Base-by-base conservation (phyloP, 2,113 vertebrate species). In the Himantopus leucocephalus region DNA sequence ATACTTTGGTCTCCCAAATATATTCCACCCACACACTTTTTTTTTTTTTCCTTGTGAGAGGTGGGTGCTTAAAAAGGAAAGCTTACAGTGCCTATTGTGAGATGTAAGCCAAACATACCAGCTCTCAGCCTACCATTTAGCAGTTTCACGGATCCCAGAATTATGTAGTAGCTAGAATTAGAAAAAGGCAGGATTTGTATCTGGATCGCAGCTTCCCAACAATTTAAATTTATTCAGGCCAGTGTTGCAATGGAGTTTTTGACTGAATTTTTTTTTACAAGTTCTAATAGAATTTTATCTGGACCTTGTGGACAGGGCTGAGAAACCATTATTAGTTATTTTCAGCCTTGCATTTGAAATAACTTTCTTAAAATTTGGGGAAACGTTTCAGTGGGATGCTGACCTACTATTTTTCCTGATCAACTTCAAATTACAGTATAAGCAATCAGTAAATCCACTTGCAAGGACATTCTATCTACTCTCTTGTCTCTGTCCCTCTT, bases 381-480 rank as follows among this genome's bases (percentile, higher is more conserved):
- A 74, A 85, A 63, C 1, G 5, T 66, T 75, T 48, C 22, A 20
- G 34, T 82, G 67, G 37, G 14, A 66, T 90, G 37, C 43, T 79
- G 37, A 74, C 66, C 30, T 88, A 55, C 16, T 81, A 3, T 74
- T 62, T 66, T 76, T 88, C 71, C 17, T 77, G 29, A 81, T 58
- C 13, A n/a, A 50, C 14, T 88, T 88, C 35, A 52, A 59, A 50
- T 74, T 82, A 60, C 22, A 77, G 9, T 68, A 82, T 45, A 63
- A 85, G 35, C 2, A 53, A 92, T 10, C 39, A 81, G 43, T 77
- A 93, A 95, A 92, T 83, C 50, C 70, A 91, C 27, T 85, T 85
- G 73, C 80, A 88, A 86, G 90, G 71, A 71, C 93, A 77, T 97
- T 96, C 84, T 96, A 24, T 73, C 56, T 92, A 35, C 60, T 72